Percentiles rank a stretch among this genome's conserved stretches.
Conservation (phyloP, 2,888 invertebrate species). For the Ctenicera cuprea region DNA sequence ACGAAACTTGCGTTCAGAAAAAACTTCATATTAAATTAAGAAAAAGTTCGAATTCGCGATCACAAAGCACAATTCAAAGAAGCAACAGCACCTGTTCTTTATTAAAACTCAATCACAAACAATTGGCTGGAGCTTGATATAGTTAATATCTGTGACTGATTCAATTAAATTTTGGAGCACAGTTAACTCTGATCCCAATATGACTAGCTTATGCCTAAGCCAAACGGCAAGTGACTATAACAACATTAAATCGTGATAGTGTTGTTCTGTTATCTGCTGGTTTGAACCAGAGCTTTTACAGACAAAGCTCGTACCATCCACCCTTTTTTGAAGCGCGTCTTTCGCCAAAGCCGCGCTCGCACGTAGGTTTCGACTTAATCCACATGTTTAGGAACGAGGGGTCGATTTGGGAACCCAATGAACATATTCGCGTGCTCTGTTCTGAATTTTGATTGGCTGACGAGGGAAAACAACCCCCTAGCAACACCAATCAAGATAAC, state of each 20-base stretch:
- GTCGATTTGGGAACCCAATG: slow-evolving; percentile 64
- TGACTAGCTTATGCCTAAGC: slow-evolving; percentile 73
- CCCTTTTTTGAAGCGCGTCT: slow-evolving; percentile 50
- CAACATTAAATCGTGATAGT: slow-evolving; percentile 74
- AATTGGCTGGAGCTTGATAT: slow-evolving; percentile 71
- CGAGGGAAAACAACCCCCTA: slow-evolving; percentile 69
- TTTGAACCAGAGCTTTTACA: slow-evolving; percentile 61
- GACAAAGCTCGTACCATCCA: slow-evolving; percentile 45
- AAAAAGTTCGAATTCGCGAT: slow-evolving; percentile 42
- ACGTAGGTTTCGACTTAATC: slow-evolving; percentile 68
- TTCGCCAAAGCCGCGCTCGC: slow-evolving; percentile 66
- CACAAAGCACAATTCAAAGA: slow-evolving; percentile 42
- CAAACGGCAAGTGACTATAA: slow-evolving; percentile 74
- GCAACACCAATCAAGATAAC: slow-evolving; percentile 71
- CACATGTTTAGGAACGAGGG: slow-evolving; percentile 62
- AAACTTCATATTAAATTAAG: slow-evolving; percentile 50
- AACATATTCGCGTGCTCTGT: slow-evolving; percentile 64
- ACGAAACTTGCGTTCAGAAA: slow-evolving; percentile 37
- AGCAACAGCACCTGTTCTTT: slow-evolving; percentile 56
- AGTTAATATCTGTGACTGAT: slow-evolving; percentile 74
- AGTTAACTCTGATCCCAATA: slow-evolving; percentile 72
- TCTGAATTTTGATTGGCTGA: slow-evolving; percentile 67
- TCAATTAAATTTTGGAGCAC: slow-evolving; percentile 72
- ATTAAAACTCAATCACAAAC: slow-evolving; percentile 67
- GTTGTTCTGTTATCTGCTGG: slow-evolving; percentile 72